phyloP scores from a whole-genome alignment of 2,113 vertebrate genomes.

The Corythoichthys intestinalis region DNA sequence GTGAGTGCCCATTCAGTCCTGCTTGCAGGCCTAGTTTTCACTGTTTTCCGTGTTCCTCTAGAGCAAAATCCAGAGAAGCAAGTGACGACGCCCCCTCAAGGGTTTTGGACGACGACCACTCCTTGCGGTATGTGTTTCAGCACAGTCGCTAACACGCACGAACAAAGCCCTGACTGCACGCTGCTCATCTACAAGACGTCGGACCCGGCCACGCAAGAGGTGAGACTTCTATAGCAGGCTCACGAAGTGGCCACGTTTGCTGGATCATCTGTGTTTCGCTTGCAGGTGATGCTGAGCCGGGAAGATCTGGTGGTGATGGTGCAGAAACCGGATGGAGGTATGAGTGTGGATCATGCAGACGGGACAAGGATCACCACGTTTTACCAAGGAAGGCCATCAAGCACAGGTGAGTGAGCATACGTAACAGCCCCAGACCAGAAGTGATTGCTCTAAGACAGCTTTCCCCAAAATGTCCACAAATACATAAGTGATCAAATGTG shows the following conservation, averaged over 20 bases:
- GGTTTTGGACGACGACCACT: constrained; percentile 85
- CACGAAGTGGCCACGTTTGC: neutral
- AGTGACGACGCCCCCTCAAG: constrained; percentile 31
- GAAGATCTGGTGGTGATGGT: constrained; percentile 83
- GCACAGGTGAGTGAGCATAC: constrained; percentile 15
- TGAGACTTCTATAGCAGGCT: constrained; percentile 42
- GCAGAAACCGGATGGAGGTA: constrained; percentile 70
- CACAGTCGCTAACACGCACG: constrained; percentile 68
- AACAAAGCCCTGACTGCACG: constrained; percentile 56
- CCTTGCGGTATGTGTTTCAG: constrained; percentile 77
- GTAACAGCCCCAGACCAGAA: neutral
- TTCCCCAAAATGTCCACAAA: too few species aligned
- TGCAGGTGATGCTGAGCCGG: constrained; percentile 81
- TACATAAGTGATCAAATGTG: too few species aligned
- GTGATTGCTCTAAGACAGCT: too few species aligned
- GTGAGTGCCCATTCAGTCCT: too few species aligned
- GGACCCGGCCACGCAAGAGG: constrained; percentile 80
- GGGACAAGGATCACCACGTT: constrained; percentile 87
- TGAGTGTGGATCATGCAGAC: constrained; percentile 85
- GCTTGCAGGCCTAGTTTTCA: too few species aligned
- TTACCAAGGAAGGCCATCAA: constrained; percentile 63
- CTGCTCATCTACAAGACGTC: constrained; percentile 74
- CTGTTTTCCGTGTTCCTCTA: constrained; percentile 10
- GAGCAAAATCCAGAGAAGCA: constrained; percentile 35
- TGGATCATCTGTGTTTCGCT: neutral